These are phyloP conservation scores for Pseudomyrmex gracilis DNA, from an alignment of 1,140 invertebrate species.

Conservation along the genomic window DNA sequence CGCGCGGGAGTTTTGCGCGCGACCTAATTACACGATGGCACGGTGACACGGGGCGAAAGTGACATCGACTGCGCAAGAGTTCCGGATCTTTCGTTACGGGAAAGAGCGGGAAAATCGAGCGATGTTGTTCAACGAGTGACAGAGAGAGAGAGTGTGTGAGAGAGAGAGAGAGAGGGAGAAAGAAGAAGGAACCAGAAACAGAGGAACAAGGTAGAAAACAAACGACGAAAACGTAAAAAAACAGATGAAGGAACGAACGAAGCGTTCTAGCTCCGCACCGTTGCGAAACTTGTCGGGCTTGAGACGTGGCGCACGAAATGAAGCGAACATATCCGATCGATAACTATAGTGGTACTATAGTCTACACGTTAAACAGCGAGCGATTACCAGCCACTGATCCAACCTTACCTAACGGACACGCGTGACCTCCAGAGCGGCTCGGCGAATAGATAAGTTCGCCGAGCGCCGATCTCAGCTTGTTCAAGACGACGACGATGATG, in stretches of 20 bases:
- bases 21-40: conserved; percentile 62
- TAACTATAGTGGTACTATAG: conserved; percentile 67
- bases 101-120: conserved; percentile 61
- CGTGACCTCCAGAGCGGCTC: conserved; percentile 34
- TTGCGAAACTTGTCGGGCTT: conserved; percentile 56
- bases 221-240: background rate
- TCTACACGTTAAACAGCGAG: conserved; percentile 59
- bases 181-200: background rate
- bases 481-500: conserved; percentile 7
- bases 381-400: conserved; percentile 59
- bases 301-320: conserved; percentile 66
- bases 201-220: no score
- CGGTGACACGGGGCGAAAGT: conserved; percentile 65
- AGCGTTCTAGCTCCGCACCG: conserved; percentile 7
- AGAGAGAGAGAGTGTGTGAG: no score
- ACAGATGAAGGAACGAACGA: background rate
- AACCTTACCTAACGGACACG: conserved; percentile 65
- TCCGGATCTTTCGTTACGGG: background rate
- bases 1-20: background rate
- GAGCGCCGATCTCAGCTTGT: background rate
- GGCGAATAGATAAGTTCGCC: conserved; percentile 8
- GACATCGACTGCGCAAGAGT: background rate
- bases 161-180: background rate
- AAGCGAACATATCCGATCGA: conserved; percentile 71
- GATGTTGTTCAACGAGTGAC: background rate